Base-by-base conservation (phyloP, 2,888 invertebrate genomes). In the Athetis lepigone region DNA sequence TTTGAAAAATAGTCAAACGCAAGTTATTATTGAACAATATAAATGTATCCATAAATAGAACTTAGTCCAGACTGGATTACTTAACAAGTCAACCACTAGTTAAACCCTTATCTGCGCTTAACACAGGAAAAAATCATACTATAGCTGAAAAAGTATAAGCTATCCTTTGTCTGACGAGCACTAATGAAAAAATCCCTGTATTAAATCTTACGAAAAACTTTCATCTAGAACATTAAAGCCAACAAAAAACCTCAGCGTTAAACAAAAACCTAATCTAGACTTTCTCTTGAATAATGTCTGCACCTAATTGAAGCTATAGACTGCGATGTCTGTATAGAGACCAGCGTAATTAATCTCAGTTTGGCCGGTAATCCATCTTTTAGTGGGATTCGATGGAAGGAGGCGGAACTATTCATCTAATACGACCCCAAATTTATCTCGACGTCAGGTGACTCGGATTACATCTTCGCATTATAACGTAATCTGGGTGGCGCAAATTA, bases 291-390 rank as follows among this genome's bases (percentile, higher is more conserved):
- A 69, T 83, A 76, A 82, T 69, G 60, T 55, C 59, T 59, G 46
- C 46, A 56, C 80, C 71, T 75, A 77, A 76, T 66, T 72, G 71
- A 79, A 67, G 70, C 70, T 69, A 70, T 74, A 74, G 68, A 75
- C 58, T 64, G 57, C 57, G 65, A 71, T 60, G 67, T 75, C 83
- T 74, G 57, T 77, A 75, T 75, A 70, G 66, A 62, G 33, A 70
- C 71, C 78, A 56, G 55, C 49, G 86, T 89, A 89, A 90, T 91
- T 89, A 90, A 91, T 90, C 91, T 89, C 86, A 85, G 87, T 88
- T 89, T 82, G 83, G 79, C 71, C 85, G 77, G 85, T 90, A 88
- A 90, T 90, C 87, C 86, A 82, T 88, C 87, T 89, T 84, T 81
- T 79, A 83, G 81, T 65, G 75, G 71, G 81, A 77, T 78, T 82